Base-by-base conservation (phyloP, 2,113 vertebrate species). In the Phainopepla nitens region DNA sequence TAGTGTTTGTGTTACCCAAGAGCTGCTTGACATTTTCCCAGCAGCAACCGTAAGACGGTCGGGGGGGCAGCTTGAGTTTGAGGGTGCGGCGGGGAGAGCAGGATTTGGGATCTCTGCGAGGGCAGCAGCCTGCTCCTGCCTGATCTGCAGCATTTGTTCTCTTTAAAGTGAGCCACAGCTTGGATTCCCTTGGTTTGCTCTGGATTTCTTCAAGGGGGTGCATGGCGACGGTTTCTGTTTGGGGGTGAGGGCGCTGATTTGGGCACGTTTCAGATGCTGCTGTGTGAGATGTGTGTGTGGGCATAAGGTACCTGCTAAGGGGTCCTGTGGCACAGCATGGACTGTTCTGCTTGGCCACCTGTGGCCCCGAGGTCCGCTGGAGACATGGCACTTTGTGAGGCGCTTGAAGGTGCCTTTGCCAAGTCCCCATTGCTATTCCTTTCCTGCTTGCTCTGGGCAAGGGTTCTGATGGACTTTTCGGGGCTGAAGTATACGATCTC, bases 21-120 rank as follows among this genome's bases (percentile, higher is more conserved):
- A 90, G 90, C 92, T 90, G 70, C 96, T 96, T 92, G 93, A 93
- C 87, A 82, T 92, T 96, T 95, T 89, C 89, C 80, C 35, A 36
- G 58, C 9, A 39, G 82, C 60, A 53, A 7, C 44, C 0, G 0
- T 36, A 23, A 16, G n/a, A 10, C 0, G 0, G 36, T 15, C 7
- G 0, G 33, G 27, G 49, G 39, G 11, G 7, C 70, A 31, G 77
- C 11, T 66, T 24, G 12, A 4, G 4, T 65, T 31, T 7, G 58
- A 68, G 70, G 90, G 78, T 57, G 94, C 0, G 11, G 60, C 3
- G 0, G 36, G 47, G 29, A 0, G 0, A 65, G 70, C 41, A 21
- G 73, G 65, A 47, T 72, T 39, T 69, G 39, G 51, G 53, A 69
- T 27, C 82, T 51, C 66, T 24, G 41, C 0, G 0, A 73, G 42